These are phyloP conservation scores for Carcina quercana DNA, from an alignment of 2,888 invertebrate genomes.

Conservation along the genomic window DNA sequence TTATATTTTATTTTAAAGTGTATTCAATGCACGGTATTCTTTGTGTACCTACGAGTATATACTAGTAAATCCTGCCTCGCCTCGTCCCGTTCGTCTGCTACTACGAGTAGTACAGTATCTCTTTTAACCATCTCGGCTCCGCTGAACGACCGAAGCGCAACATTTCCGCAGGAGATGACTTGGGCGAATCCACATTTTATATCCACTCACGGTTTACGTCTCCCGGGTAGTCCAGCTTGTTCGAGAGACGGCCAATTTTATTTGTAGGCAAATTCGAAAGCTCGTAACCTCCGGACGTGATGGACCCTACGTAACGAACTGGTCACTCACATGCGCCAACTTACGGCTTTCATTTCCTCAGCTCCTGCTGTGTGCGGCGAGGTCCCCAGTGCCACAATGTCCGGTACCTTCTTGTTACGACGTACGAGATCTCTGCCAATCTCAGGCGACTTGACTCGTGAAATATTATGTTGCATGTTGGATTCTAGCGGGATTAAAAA, in stretches of 20 bases:
- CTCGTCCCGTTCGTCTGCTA: too few species aligned
- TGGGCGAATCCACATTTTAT: slow-evolving; percentile 50
- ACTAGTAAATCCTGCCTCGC: too few species aligned
- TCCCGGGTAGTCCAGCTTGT: slow-evolving; percentile 34
- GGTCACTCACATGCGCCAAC: slow-evolving; percentile 34
- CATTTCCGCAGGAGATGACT: slow-evolving; percentile 56
- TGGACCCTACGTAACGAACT: slow-evolving; percentile 43
- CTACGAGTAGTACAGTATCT: too few species aligned
- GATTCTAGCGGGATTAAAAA: too few species aligned
- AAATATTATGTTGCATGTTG: too few species aligned
- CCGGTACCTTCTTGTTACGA: neutral
- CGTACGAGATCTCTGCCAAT: too few species aligned
- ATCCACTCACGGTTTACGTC: slow-evolving; percentile 35
- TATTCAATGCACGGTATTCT: too few species aligned
- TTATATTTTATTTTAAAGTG: too few species aligned
- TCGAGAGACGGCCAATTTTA: slow-evolving; percentile 46
- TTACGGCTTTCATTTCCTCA: slow-evolving; percentile 58
- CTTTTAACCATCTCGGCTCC: too few species aligned
- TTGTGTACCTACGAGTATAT: too few species aligned
- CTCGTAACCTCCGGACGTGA: slow-evolving; percentile 48
- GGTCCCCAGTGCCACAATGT: neutral
- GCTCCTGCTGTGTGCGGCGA: slow-evolving; percentile 11
- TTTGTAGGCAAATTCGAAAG: slow-evolving; percentile 60
- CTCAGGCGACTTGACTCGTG: too few species aligned
- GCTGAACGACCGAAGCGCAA: too few species aligned